phyloP scores from a whole-genome alignment of 2,113 vertebrate genomes.

The Neolamprologus toae region DNA sequence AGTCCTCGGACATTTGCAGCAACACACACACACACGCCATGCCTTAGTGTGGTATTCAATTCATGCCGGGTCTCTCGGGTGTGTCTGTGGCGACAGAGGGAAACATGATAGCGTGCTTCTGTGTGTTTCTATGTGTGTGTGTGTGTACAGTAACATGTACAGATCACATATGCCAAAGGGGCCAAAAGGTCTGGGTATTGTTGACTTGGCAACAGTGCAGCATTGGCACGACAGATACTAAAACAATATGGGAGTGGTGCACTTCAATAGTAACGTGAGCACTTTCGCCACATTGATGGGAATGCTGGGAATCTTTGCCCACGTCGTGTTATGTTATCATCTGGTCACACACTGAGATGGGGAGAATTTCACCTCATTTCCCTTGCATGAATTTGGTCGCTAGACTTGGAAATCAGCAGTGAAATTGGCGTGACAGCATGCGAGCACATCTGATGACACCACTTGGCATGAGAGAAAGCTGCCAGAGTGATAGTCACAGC shows the following conservation, averaged over 20 bases:
- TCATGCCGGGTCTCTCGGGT: slow-evolving; percentile 42
- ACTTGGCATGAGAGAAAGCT: background rate
- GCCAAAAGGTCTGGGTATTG: slow-evolving; percentile 34
- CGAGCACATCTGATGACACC: background rate
- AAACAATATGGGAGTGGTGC: background rate
- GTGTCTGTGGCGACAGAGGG: slow-evolving; percentile 45
- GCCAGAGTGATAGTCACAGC: background rate
- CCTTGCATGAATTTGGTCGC: background rate
- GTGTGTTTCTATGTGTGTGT: background rate
- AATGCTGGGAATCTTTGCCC: background rate
- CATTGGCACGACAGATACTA: background rate
- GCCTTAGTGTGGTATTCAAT: slow-evolving; percentile 39
- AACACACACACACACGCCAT: background rate
- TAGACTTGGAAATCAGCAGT: background rate
- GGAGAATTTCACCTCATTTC: background rate
- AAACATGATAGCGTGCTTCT: slow-evolving; percentile 38
- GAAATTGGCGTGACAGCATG: background rate
- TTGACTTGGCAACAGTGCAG: slow-evolving; percentile 5
- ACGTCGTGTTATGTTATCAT: background rate
- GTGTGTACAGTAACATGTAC: background rate
- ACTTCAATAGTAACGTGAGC: slow-evolving; percentile 13
- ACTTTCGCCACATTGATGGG: background rate
- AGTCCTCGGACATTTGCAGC: slow-evolving; percentile 13
- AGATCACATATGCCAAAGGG: slow-evolving; percentile 8
- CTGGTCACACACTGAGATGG: background rate